Percentiles rank a stretch among this genome's conserved stretches.
phyloP scores from a whole-genome alignment of 2,888 invertebrate species.

The Blera fallax region DNA sequence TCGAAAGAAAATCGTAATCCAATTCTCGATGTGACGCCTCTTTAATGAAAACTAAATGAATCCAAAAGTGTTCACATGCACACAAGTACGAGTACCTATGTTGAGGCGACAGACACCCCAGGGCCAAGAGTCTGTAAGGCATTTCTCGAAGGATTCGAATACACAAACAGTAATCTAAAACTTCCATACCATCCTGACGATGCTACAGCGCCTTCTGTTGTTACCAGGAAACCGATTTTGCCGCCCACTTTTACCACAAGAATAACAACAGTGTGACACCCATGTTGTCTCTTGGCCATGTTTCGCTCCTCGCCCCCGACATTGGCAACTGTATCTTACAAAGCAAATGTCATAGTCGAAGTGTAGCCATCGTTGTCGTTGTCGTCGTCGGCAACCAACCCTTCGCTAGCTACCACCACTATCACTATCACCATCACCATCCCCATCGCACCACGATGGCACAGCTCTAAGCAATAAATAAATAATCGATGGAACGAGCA shows the following conservation, averaged over 20 bases:
- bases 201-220: slow-evolving; percentile 58
- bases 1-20: slow-evolving; percentile 46
- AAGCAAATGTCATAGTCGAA: slow-evolving; percentile 66
- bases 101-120: slow-evolving; percentile 24
- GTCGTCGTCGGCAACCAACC: slow-evolving; percentile 40
- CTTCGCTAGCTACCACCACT: slow-evolving; percentile 3
- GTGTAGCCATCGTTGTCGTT: slow-evolving; percentile 29
- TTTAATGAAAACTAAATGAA: slow-evolving; percentile 70
- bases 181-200: slow-evolving; percentile 48
- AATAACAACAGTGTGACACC: slow-evolving; percentile 63
- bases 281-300: slow-evolving; percentile 61
- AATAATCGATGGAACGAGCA: slow-evolving; percentile 74
- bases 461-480: slow-evolving; percentile 73
- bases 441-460: slow-evolving; percentile 3
- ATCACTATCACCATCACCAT: background rate
- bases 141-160: slow-evolving; percentile 33
- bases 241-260: slow-evolving; percentile 29
- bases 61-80: slow-evolving; percentile 61
- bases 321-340: slow-evolving; percentile 67
- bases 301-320: slow-evolving; percentile 56
- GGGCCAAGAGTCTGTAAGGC: background rate
- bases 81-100: slow-evolving; percentile 7
- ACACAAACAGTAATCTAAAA: slow-evolving; percentile 52
- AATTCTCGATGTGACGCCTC: slow-evolving; percentile 60
- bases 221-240: slow-evolving; percentile 35